These are phyloP conservation scores for Passer montanus DNA, from an alignment of 2,113 vertebrate species.

Conservation along the genomic window DNA sequence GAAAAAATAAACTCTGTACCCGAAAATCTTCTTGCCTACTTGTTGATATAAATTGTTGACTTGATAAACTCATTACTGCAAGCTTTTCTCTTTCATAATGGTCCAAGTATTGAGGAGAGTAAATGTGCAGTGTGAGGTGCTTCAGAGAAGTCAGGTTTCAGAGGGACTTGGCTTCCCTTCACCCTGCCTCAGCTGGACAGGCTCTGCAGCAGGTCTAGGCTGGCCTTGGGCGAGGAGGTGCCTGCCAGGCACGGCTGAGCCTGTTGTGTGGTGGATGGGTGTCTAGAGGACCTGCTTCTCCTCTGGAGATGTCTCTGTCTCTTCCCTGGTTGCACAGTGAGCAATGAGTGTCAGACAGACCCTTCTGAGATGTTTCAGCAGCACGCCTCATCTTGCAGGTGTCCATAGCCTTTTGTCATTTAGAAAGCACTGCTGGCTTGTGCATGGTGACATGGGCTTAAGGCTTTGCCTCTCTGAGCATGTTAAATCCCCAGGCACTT, in stretches of 20 bases:
- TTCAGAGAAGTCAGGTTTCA: not conserved
- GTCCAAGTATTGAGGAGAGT: not conserved
- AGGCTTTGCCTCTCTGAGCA: not conserved
- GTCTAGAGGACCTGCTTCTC: not conserved
- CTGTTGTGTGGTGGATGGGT: not conserved
- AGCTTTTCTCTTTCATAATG: not conserved
- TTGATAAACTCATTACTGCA: not conserved
- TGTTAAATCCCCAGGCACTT: not conserved
- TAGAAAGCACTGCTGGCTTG: not conserved
- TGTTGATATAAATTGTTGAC: not conserved
- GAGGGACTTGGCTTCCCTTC: not conserved
- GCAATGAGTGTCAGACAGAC: not conserved
- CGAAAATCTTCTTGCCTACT: not conserved
- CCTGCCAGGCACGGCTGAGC: not conserved
- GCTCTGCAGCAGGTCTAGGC: not conserved
- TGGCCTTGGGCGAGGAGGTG: not conserved
- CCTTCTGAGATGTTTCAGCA: not conserved
- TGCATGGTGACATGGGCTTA: not conserved
- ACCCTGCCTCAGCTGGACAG: accelerated
- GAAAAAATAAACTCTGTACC: not conserved
- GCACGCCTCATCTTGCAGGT: not conserved
- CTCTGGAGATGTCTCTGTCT: not conserved
- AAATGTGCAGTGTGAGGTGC: not conserved
- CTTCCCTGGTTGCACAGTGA: not conserved
- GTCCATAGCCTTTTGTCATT: not conserved